phyloP scores from a whole-genome alignment of 2,888 invertebrate species.

The Opisthograptis luteolata region DNA sequence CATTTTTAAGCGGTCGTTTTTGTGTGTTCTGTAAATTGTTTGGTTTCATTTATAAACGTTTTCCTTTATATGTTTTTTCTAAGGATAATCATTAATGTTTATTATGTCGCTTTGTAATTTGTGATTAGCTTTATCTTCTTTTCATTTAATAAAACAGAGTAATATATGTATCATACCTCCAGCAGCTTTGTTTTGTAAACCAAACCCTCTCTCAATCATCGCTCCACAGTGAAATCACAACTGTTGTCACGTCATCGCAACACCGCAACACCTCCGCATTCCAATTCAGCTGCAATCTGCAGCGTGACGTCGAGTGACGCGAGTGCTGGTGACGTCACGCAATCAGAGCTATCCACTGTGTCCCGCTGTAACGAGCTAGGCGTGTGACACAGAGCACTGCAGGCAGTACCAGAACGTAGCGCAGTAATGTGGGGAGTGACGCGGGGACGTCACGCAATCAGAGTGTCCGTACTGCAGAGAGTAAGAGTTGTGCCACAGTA shows the following conservation, averaged over 20 bases:
- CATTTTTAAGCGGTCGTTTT: too few relatives aligned
- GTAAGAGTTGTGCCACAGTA: not conserved
- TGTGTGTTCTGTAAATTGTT: too few relatives aligned
- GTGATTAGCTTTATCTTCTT: too few relatives aligned
- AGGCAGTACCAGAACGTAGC: not conserved
- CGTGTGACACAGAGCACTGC: conserved; percentile 5
- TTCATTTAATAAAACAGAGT: too few relatives aligned
- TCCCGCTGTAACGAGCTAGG: conserved; percentile 8
- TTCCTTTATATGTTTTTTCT: too few relatives aligned
- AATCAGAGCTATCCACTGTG: conserved; percentile 6
- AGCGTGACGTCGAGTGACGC: not conserved
- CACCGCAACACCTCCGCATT: not conserved
- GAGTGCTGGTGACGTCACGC: conserved; percentile 15
- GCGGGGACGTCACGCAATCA: not conserved
- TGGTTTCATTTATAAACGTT: too few relatives aligned
- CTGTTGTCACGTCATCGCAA: not conserved
- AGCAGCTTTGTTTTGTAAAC: too few relatives aligned
- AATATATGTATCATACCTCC: too few relatives aligned
- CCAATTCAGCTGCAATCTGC: not conserved
- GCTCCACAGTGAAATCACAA: not conserved
- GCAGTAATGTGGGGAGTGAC: not conserved
- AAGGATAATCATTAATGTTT: too few relatives aligned
- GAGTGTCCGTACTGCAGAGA: not conserved
- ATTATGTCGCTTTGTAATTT: too few relatives aligned
- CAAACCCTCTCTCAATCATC: too few relatives aligned